Base-by-base conservation (phyloP, 2,113 vertebrate species). In the Pluvialis apricaria region DNA sequence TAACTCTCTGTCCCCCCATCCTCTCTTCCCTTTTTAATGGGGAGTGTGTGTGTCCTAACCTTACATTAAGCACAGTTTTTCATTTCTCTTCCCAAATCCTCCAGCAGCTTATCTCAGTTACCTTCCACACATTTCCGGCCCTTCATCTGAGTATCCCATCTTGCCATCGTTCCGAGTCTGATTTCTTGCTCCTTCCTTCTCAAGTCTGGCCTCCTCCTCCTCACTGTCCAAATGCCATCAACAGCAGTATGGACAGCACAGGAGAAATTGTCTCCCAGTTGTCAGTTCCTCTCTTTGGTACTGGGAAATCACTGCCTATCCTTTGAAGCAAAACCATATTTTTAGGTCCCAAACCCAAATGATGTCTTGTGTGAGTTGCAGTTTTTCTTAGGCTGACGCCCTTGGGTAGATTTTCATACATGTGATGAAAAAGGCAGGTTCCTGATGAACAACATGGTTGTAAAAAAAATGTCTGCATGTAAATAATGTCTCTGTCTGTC, bases 111-210 rank as follows among this genome's bases (percentile, higher is more conserved):
- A 13, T 12, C 26, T 64, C 40, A 21, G 20, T 45, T 88, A 25
- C 10, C n/a, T 49, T 73, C 58, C 47, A 24, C 29, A 8, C 0
- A 1, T 40, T 84, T 71, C 21, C 57, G 57, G n/a, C 54, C 40
- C 44, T 81, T 71, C 32, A 32, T 68, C 51, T 78, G 58, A 18
- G 3, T 71, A 44, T 68, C 9, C 24, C 31, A 28, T 34, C 49
- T 36, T 79, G 25, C 10, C 17, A 5, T 68, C 0, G 0, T 75
- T 88, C 78, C 0, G 0, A 82, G 42, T 42, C 51, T 36, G 18
- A 55, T 55, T 94, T 95, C 38, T 55, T 12, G 36, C 36, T 68
- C 25, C 7, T 72, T 61, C 57, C n/a, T 38, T 4, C 21, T 60
- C 22, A 68, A 22, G 11, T 64, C 31, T 47, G 21, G 10, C 29